These are phyloP conservation scores for Anarsia innoxiella DNA, from an alignment of 2,888 invertebrate genomes.

Conservation along the genomic window DNA sequence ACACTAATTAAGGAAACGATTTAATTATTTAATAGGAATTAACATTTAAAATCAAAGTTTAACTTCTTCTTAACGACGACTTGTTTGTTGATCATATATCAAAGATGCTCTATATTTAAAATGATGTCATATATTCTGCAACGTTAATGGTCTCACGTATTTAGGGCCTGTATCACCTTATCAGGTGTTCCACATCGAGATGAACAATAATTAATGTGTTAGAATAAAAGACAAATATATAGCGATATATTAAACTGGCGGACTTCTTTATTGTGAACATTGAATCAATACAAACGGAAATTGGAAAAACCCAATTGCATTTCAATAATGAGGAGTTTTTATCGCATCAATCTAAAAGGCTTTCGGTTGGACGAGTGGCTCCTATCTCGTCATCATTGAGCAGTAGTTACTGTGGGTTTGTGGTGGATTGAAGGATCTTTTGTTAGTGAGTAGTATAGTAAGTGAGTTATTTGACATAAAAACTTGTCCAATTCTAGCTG, in stretches of 20 bases:
- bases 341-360: slow-evolving; percentile 19
- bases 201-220: too few species aligned
- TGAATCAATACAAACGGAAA: too few species aligned
- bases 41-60: too few species aligned
- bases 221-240: too few species aligned
- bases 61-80: neutral
- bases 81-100: neutral
- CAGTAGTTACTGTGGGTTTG: too few species aligned
- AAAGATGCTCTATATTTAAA: slow-evolving; percentile 1
- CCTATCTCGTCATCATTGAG: neutral
- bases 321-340: slow-evolving; percentile 15
- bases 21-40: neutral
- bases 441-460: too few species aligned
- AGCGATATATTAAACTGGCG: too few species aligned
- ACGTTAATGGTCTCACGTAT: neutral
- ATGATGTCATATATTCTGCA: neutral
- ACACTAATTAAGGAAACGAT: neutral
- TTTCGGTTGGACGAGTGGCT: neutral
- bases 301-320: slow-evolving; percentile 13
- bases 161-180: neutral
- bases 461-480: too few species aligned
- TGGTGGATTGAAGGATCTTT: too few species aligned
- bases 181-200: too few species aligned
- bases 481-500: too few species aligned
- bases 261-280: too few species aligned